Evolutionary conservation across 2,113 vertebrate genomes (phyloP).

Genomic region (Pyrgilauda ruficollis): DNA sequence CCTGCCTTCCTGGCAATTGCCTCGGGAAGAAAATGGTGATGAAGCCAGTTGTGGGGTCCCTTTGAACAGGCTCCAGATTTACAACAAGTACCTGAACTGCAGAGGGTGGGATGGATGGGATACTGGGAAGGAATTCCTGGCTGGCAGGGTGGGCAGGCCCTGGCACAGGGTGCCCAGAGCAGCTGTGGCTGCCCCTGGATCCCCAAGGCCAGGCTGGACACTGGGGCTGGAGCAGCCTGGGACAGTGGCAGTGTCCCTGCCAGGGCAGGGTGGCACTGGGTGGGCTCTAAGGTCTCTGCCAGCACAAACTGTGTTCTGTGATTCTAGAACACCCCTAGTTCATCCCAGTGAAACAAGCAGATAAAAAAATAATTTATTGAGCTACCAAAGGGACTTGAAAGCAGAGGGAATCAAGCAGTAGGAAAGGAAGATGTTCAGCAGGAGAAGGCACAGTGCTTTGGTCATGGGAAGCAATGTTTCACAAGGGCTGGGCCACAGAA

Average conservation of each 20-base stretch:
- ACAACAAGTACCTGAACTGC: neutral
- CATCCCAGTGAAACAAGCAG: neutral
- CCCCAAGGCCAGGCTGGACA: neutral
- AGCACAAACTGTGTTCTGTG: neutral
- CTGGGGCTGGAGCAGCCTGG: neutral
- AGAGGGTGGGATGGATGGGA: neutral
- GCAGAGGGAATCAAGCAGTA: neutral
- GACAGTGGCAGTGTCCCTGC: neutral
- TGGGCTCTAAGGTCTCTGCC: neutral
- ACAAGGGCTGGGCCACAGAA: neutral
- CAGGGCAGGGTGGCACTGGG: accelerated
- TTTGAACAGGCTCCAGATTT: neutral
- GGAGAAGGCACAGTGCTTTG: neutral
- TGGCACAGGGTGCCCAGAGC: neutral
- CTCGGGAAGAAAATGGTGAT: neutral
- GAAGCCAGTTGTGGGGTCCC: neutral
- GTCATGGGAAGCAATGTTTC: neutral
- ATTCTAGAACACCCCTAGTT: neutral
- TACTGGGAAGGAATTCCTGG: neutral
- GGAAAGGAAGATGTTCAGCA: neutral
- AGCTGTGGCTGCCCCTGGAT: neutral
- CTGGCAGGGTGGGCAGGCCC: neutral
- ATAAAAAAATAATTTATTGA: neutral
- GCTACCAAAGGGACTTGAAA: neutral
- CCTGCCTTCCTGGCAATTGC: neutral